These are phyloP conservation scores for Sphaerodactylus townsendi DNA, from an alignment of 2,113 vertebrate genomes.

Conservation along the genomic window DNA sequence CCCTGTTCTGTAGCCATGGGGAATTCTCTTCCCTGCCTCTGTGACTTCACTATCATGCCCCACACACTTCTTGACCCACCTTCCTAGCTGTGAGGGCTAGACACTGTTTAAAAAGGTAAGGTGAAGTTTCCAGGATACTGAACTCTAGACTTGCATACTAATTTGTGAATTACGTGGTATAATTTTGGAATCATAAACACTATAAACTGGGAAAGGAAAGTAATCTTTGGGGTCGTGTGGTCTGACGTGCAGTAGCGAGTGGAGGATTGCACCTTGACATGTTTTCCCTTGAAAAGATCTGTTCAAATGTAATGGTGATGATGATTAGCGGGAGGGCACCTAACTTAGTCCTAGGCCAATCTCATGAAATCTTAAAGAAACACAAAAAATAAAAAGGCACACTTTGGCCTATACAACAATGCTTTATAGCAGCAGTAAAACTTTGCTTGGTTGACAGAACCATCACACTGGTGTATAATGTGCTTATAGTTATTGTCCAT, in stretches of 20 bases:
- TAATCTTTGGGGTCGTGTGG: background rate
- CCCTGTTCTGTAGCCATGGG: background rate
- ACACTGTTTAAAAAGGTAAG: background rate
- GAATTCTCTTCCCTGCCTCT: background rate
- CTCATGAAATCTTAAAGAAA: background rate
- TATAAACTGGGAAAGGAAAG: background rate
- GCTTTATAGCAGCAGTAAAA: conserved; percentile 58
- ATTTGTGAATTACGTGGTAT: background rate
- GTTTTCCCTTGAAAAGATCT: background rate
- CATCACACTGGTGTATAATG: conserved; percentile 43
- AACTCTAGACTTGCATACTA: background rate
- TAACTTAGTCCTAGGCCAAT: background rate
- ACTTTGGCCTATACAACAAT: conserved; percentile 63
- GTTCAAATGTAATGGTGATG: background rate
- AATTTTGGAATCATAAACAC: background rate
- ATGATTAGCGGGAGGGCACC: background rate
- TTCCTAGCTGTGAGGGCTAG: background rate
- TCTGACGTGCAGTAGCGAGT: background rate
- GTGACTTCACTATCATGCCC: background rate
- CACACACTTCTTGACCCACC: background rate
- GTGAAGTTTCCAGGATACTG: background rate
- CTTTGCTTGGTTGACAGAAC: conserved; percentile 54
- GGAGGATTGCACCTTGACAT: background rate
- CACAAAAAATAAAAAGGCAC: conserved; percentile 74
- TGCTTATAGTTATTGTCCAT: conserved; percentile 55